Base-by-base conservation (phyloP, 2,797 vertebrate species). In the Phyllotis vaccarum region DNA sequence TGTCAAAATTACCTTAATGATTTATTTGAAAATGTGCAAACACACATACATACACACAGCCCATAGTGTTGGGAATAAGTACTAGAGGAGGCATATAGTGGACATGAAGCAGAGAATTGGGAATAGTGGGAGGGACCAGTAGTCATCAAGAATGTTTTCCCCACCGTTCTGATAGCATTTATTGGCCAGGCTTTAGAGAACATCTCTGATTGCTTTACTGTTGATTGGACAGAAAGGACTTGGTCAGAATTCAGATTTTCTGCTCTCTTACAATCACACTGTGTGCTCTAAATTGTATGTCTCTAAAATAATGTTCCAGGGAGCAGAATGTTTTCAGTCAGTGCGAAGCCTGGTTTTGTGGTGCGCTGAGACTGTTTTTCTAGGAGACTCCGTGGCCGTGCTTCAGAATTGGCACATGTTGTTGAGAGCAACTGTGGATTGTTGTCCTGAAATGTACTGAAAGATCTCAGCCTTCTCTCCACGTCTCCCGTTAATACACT, bases 311-410 rank as follows among this genome's bases (percentile, higher is more conserved):
- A 6, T 91, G 17, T 72, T 94, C 80, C 27, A 52, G 46, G 56
- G 78, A 95, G 86, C 66, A 66, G 82, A 66, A 62, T 62, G 80
- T 46, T 94, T 93, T 94, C 75, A 83, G 52, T 92, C 46, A n/a
- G 3, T 85, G 82, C 17, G 78, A 62, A 88, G 81, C 70, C 91
- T 3, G n/a, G 80, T 83, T 34, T 70, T 78, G 40, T 40, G 80
- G 79, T 43, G 31, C 86, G 68, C 79, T 91, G 66, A 58, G 75
- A 80, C 58, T 54, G 21, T 62, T 90, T 80, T 90, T 80, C 90
- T 92, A 86, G 93, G 90, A 82, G 79, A 83, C 91, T 68, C 24
- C 19, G 11, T 2, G 34, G 46, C 70, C 19, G 0, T 86, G 64
- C 80, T 90, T 93, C 81, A 27, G 92, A 43, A 58, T 49, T 56